phyloP scores from a whole-genome alignment of 92 coral and sea anemone species.

The Virgularia gustaviana region DNA sequence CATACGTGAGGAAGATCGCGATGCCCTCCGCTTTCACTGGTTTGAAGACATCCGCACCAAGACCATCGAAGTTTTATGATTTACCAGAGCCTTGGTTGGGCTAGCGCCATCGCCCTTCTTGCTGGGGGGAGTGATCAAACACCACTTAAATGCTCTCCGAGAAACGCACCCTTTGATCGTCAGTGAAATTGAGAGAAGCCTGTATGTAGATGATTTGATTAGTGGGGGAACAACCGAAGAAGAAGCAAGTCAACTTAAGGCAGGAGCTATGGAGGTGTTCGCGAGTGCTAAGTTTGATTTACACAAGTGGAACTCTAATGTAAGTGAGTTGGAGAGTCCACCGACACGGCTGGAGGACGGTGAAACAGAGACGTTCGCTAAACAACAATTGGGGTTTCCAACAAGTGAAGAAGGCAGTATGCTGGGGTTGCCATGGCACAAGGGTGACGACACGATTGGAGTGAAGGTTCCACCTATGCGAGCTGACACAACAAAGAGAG shows the following conservation, averaged over 20 bases:
- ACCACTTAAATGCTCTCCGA: constrained; percentile 20
- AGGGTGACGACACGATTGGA: constrained; percentile 32
- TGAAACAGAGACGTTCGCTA: neutral
- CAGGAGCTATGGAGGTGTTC: neutral
- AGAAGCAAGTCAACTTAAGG: neutral
- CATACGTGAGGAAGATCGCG: neutral
- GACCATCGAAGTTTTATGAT: constrained; percentile 4
- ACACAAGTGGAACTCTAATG: constrained; percentile 7
- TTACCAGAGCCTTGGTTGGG: neutral
- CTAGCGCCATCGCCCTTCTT: constrained; percentile 14
- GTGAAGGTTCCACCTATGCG: neutral
- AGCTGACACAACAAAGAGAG: neutral
- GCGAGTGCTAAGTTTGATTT: constrained; percentile 31
- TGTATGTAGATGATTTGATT: constrained; percentile 12
- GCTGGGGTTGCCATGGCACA: constrained; percentile 51
- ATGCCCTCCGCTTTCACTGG: constrained; percentile 10
- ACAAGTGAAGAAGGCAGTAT: constrained; percentile 41
- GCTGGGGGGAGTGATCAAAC: too few species aligned
- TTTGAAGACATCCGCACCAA: neutral
- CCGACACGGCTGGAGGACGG: too few species aligned
- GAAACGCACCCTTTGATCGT: constrained; percentile 24
- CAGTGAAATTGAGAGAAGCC: neutral
- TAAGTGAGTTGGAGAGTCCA: too few species aligned
- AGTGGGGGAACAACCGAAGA: neutral
- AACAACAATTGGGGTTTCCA: constrained; percentile 25